Base-by-base conservation (phyloP, 2,113 vertebrate species). In the Polypterus bichir region DNA sequence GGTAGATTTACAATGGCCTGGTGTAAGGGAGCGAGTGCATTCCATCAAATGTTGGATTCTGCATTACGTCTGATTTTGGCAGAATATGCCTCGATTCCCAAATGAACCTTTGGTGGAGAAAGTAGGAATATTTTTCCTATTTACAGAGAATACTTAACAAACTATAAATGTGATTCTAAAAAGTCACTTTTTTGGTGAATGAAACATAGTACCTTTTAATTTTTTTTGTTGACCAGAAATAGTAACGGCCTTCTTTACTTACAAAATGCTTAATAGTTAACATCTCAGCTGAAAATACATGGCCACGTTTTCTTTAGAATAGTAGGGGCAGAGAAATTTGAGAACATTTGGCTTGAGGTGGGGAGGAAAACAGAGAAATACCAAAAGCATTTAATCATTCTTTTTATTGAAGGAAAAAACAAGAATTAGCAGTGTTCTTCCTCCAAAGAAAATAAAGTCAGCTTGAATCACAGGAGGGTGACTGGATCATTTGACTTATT, bases 391-490 rank as follows among this genome's bases (percentile, higher is more conserved):
- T 27, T 66, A 68, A 71, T 59, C 59, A 71, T 67, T 64, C 66
- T 65, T 66, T 68, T 71, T 59, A 63, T 68, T 72, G 49, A 65
- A 57, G 6, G 49, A n/a, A 48, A 46, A 9, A 46, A 54, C 65
- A 44, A 56, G 60, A 52, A 57, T 59, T 54, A 10, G 60, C 46
- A 66, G 64, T 53, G 45, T 47, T 54, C 49, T 55, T 60, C 64
- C 7, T 46, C 56, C 11, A 45, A 61, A 64, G 65, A 58, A 46
- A 77, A 69, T 73, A 57, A 65, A 9, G 27, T 70, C 74, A 77
- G 65, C 74, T 63, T 76, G 73, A 76, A 75, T 67, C 70, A 60
- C 27, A 27, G 27, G 27, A 27, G 27, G 27, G 27, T 27, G 27
- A 27, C 27, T 27, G 27, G 27, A 27, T 27, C 27, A 27, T 27